Base-by-base conservation (phyloP, 2,797 vertebrate species). In the Mormyrops attenuatus region DNA sequence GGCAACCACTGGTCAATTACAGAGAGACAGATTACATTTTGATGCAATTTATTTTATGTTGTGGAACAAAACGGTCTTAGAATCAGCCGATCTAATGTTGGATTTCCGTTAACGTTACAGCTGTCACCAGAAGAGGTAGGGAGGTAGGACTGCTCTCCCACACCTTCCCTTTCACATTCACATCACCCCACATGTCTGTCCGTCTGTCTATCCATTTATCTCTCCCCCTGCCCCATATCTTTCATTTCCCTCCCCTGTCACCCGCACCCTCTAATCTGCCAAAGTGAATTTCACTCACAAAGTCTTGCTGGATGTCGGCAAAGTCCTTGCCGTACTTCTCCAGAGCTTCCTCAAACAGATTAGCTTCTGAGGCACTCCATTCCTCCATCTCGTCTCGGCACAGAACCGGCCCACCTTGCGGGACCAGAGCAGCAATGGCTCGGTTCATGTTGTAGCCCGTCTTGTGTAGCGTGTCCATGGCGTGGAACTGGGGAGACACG, bases 261-360 rank as follows among this genome's bases (percentile, higher is more conserved):
- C 2, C 57, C 0, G 38, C 9, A 41, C 6, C 20, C 7, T 34
- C 17, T 22, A 55, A 11, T 44, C 63, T 26, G 20, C n/a, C 86
- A 15, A 17, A 30, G n/a, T 47, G 5, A 87, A 44, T 3, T n/a
- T 66, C 73, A 98, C 98, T 98, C 93, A 99, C 98, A 94, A 99
- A 99, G 93, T 99, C 98, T 92, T 99, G 98, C 91, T 99, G 98
- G 93, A 99, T 99, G 90, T 99, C 98, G 0, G 97, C 98, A 94
- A 99, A 99, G 94, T 99, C 98, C 93, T 99, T 99, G 93, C 98
- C 98, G 0, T 99, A 99, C 94, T 99, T 99, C 94, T 99, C 98
- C 77, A 99, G 95, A 0, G 98, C 98, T 93, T 99, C 98, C 93
- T 99, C 98, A 0, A 99, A 99, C 66, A 99, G 96, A 94, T 98